Conservation (phyloP, 2,113 vertebrate species). For the Scartelaos histophorus region DNA sequence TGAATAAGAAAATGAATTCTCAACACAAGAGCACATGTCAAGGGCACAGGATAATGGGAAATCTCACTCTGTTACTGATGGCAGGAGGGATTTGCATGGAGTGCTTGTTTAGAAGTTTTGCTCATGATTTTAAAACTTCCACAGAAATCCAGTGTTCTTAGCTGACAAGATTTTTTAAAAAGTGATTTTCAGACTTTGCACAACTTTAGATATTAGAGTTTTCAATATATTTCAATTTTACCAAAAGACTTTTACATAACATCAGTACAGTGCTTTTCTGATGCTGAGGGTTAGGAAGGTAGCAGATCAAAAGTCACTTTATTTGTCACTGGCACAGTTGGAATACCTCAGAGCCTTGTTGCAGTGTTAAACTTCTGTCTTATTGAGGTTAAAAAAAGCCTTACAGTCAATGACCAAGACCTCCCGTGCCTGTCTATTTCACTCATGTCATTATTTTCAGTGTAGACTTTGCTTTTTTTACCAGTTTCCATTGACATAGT, state of each 20-base stretch:
- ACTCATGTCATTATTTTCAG: slow-evolving; percentile 27
- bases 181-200: no score
- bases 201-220: no score
- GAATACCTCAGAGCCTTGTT: not conserved
- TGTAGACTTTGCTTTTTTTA: slow-evolving; percentile 15
- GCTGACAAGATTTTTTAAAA: slow-evolving; percentile 30
- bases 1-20: slow-evolving; percentile 2
- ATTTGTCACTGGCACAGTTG: not conserved
- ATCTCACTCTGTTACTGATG: slow-evolving; percentile 51
- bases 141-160: slow-evolving; percentile 39
- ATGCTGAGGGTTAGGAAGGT: not conserved
- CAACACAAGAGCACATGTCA: not conserved
- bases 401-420: slow-evolving; percentile 17
- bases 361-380: slow-evolving; percentile 28
- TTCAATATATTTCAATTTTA: not conserved
- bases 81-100: slow-evolving; percentile 47
- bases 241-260: not conserved
- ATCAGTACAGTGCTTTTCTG: not conserved
- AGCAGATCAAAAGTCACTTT: slow-evolving; percentile 3
- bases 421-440: slow-evolving; percentile 16
- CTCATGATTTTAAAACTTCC: slow-evolving; percentile 63
- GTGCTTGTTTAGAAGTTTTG: slow-evolving; percentile 55
- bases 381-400: slow-evolving; percentile 23
- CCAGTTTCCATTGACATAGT: not conserved
- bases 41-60: slow-evolving; percentile 23